Conservation (phyloP, 2,888 invertebrate genomes). For the Itoplectis maculator region DNA sequence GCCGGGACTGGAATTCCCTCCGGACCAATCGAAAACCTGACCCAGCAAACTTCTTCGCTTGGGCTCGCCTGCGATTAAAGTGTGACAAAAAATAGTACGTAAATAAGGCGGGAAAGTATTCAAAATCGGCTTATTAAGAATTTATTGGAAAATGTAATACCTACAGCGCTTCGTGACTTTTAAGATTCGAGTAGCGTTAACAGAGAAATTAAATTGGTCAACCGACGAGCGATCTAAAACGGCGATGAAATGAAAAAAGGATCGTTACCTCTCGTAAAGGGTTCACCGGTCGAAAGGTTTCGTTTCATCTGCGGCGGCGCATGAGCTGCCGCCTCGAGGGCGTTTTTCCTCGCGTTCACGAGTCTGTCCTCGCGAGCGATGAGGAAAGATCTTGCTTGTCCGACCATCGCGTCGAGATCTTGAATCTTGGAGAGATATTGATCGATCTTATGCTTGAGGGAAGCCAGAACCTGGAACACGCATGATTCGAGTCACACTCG, state of each 20-base stretch:
- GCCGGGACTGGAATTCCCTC: conserved; percentile 83
- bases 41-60: conserved; percentile 92
- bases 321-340: conserved; percentile 85
- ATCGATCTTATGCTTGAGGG: conserved; percentile 95
- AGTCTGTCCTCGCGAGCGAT: conserved; percentile 92
- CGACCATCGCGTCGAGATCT: conserved; percentile 88
- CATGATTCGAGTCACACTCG: too few relatives aligned
- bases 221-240: neutral
- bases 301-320: conserved; percentile 69
- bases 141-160: conserved; percentile 64
- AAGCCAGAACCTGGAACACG: conserved; percentile 91
- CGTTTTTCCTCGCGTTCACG: conserved; percentile 89
- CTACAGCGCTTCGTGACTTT: conserved; percentile 76
- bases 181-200: conserved; percentile 61
- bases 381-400: conserved; percentile 92
- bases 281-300: conserved; percentile 74
- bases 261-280: conserved; percentile 82
- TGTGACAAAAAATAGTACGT: neutral
- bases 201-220: neutral
- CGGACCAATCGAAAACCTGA: conserved; percentile 90
- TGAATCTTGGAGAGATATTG: conserved; percentile 88
- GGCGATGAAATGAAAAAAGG: neutral
- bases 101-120: neutral
- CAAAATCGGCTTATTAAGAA: neutral
- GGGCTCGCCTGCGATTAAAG: conserved; percentile 85